phyloP scores from a whole-genome alignment of 2,113 vertebrate genomes.

The Cyanoliseus patagonus region DNA sequence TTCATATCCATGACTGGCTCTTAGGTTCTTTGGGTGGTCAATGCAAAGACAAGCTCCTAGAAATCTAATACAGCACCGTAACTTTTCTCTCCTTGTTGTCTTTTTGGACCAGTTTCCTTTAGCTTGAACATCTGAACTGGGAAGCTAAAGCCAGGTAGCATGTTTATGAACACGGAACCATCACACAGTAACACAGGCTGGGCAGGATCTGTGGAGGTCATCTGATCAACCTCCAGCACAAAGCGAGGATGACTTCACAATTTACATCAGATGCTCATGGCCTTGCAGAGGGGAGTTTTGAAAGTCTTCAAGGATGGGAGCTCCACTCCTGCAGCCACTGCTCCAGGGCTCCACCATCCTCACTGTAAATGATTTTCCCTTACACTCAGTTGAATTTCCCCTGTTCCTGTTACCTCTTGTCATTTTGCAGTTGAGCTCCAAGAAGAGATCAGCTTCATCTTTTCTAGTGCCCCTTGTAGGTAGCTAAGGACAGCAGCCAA shows the following conservation, averaged over 20 bases:
- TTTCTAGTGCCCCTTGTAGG: neutral
- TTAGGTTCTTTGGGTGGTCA: neutral
- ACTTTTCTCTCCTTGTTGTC: accelerated
- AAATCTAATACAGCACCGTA: neutral
- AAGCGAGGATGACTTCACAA: neutral
- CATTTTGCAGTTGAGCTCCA: neutral
- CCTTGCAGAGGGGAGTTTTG: neutral
- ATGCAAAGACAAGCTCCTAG: neutral
- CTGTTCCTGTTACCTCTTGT: neutral
- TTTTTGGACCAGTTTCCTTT: neutral
- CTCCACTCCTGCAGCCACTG: neutral
- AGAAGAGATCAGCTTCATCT: neutral
- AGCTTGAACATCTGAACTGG: accelerated
- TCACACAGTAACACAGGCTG: accelerated
- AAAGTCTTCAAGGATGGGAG: neutral
- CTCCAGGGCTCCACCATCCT: neutral
- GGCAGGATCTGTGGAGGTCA: neutral
- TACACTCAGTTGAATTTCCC: neutral
- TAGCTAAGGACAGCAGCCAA: neutral
- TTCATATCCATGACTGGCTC: neutral
- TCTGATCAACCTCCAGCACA: neutral
- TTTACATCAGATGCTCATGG: neutral
- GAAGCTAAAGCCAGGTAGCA: neutral
- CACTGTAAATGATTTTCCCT: neutral
- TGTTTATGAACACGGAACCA: neutral